phyloP scores from a whole-genome alignment of 2,113 vertebrate species.

The Rattus rattus region DNA sequence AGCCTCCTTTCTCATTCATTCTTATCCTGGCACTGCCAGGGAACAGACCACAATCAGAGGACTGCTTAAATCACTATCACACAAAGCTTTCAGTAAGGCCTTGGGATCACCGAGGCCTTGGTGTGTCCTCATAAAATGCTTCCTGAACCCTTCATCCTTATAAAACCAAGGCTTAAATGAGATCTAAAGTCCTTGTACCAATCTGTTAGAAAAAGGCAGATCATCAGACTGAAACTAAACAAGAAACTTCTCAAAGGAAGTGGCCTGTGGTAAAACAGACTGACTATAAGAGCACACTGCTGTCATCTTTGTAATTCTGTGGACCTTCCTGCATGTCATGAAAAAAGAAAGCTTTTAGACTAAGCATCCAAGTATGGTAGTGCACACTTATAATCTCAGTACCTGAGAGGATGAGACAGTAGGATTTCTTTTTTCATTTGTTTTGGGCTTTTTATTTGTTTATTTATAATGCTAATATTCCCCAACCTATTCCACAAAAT shows the following conservation, averaged over 20 bases:
- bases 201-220: not conserved
- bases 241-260: not conserved
- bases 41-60: rapidly evolving
- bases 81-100: too few species aligned
- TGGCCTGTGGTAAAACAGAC: not conserved
- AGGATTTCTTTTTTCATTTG: not conserved
- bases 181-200: not conserved
- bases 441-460: too few species aligned
- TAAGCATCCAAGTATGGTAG: not conserved
- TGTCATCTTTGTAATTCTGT: not conserved
- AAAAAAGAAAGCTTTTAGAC: not conserved
- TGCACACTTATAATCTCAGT: too few species aligned
- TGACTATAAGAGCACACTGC: not conserved
- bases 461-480: too few species aligned
- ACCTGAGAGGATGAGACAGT: not conserved
- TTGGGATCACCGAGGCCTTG: not conserved
- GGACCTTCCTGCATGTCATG: not conserved
- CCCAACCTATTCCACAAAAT: too few species aligned
- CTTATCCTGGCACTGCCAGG: not conserved
- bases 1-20: not conserved
- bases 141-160: not conserved
- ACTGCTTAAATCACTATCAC: too few species aligned
- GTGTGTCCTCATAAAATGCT: not conserved
- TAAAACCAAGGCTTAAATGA: not conserved
- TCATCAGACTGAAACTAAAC: not conserved